Base-by-base conservation (phyloP, 2,888 invertebrate species). In the Spodoptera littoralis region DNA sequence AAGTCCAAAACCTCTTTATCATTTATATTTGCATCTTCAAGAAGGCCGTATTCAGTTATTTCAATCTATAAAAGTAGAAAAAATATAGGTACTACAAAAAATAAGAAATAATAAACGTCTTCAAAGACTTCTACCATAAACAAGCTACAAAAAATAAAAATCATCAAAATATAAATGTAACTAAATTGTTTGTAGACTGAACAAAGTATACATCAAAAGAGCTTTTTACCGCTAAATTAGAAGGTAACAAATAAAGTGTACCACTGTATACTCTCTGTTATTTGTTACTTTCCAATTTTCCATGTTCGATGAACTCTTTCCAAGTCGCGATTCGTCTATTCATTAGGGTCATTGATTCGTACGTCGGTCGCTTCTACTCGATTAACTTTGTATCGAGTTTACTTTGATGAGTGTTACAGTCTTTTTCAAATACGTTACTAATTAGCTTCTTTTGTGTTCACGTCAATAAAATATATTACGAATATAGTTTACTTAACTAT, bases 291-390 rank as follows among this genome's bases (percentile, higher is more conserved):
- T 51, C 18, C 27, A 12, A 50, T 70, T 62, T 53, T 18, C n/a
- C 27, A 36, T 47, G 51, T 51, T 54, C 45, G 24, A 49, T 57
- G 48, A 65, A 65, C 52, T 52, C 27, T 43, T 4, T 6, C 18
- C 30, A 44, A 45, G 3, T 51, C n/a, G n/a, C n/a, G 22, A 71
- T 55, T 45, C 24, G 42, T 68, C 56, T 48, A 71, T 68, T 68
- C 41, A 68, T 56, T 72, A 57, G n/a, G 53, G 49, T 53, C 45
- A 46, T 50, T 48, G 45, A 55, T 71, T 64, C 44, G 27, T 51
- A 44, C 44, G 24, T 52, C 30, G 44, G 24, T 56, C 30, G 44
- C 24, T 65, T 51, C 47, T 48, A 48, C 47, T 67, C 47, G 47
- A 71, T 64, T 64, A 56, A 44, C 36, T 51, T 18, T 36, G 11